These are phyloP conservation scores for Eulemur mongoz DNA, from an alignment of 2,797 vertebrate species.

Conservation along the genomic window DNA sequence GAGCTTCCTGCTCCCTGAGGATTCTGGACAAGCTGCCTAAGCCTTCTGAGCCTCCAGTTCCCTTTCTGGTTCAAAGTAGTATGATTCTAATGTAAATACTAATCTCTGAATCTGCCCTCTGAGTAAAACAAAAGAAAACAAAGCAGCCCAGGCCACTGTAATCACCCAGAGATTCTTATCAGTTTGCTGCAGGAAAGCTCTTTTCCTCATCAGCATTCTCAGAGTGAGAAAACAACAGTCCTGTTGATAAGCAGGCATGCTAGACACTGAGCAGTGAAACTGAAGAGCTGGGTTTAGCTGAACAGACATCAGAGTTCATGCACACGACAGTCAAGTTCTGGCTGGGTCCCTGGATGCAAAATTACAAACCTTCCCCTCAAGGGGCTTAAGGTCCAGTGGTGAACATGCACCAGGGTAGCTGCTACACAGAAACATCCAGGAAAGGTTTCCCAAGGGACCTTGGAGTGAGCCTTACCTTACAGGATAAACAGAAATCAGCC, in stretches of 20 bases:
- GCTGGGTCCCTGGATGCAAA: background rate
- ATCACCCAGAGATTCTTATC: constrained; percentile 22
- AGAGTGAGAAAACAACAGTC: background rate
- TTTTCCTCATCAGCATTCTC: background rate
- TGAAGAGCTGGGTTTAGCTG: background rate
- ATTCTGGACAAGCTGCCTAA: background rate
- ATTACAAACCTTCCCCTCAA: background rate
- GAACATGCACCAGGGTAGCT: background rate
- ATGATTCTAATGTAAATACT: background rate
- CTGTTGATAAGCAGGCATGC: background rate
- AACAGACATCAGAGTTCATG: fast-evolving
- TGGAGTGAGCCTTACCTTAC: background rate
- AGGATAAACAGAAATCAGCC: background rate
- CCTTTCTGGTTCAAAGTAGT: background rate
- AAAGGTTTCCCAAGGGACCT: background rate
- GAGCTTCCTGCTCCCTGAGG: background rate
- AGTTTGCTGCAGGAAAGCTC: background rate
- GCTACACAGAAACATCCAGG: background rate
- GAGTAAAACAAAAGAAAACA: background rate
- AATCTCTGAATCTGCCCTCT: background rate
- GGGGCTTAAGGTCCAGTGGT: background rate
- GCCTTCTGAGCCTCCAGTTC: background rate
- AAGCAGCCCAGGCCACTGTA: background rate
- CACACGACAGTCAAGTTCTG: background rate
- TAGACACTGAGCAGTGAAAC: background rate